phyloP scores from a whole-genome alignment of 2,888 invertebrate species.

The Thysanoteuthis rhombus region DNA sequence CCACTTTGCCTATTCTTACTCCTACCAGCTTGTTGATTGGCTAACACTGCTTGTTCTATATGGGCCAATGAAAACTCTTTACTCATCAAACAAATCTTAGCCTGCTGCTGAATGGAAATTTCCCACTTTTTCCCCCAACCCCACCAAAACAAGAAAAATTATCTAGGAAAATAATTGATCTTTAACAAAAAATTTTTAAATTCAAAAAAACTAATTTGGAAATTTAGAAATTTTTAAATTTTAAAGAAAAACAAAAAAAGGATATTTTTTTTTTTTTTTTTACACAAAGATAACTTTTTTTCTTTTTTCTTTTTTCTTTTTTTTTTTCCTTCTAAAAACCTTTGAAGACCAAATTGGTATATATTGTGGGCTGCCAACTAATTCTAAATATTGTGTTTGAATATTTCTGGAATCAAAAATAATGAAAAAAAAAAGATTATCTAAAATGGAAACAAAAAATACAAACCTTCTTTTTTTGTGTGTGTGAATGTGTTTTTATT shows the following conservation, averaged over 20 bases:
- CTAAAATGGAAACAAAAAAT: neutral
- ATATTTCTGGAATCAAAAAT: neutral
- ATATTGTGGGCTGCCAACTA: neutral
- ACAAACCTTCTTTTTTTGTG: neutral
- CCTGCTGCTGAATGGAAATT: neutral
- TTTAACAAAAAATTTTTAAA: neutral
- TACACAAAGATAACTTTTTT: neutral
- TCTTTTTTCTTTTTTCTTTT: neutral
- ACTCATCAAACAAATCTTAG: slow-evolving; percentile 12
- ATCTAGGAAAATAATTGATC: neutral
- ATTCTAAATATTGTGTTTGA: neutral
- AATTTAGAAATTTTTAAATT: neutral
- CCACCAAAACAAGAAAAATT: neutral
- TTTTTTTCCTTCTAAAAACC: neutral
- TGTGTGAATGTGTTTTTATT: neutral
- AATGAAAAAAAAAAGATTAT: neutral
- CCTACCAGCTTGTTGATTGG: slow-evolving; percentile 29
- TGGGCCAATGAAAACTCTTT: slow-evolving; percentile 12
- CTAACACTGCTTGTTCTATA: slow-evolving; percentile 1
- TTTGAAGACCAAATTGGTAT: neutral
- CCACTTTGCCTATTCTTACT: slow-evolving; percentile 17
- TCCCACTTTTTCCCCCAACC: neutral
- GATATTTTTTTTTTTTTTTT: no score
- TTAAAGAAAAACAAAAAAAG: neutral
- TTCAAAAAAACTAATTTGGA: neutral